Percentiles rank a stretch among this genome's conserved stretches.
phyloP scores from a whole-genome alignment of 2,888 invertebrate genomes.

The Polymixis lichenea region DNA sequence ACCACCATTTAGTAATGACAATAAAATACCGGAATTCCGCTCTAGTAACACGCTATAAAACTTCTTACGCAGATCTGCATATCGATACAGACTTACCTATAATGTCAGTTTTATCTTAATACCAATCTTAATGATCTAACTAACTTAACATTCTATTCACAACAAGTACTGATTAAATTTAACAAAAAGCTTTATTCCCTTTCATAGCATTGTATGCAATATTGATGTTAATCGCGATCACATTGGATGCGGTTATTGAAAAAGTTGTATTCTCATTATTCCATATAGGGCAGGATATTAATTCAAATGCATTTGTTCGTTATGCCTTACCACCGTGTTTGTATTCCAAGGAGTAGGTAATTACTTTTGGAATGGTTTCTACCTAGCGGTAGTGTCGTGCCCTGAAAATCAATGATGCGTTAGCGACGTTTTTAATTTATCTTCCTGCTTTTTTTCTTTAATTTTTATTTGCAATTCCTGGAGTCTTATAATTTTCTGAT shows the following conservation, averaged over 20 bases:
- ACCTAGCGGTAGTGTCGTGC: neutral
- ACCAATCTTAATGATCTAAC: constrained; percentile 34
- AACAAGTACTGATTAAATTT: constrained; percentile 26
- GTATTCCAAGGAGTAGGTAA: constrained; percentile 45
- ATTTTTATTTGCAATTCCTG: neutral
- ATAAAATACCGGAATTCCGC: constrained; percentile 31
- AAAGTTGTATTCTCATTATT: constrained; percentile 51
- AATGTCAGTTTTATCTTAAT: constrained; percentile 36
- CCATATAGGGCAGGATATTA: constrained; percentile 51
- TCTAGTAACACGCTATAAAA: neutral
- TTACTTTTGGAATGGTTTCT: constrained; percentile 4
- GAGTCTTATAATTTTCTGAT: neutral
- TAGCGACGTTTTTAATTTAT: neutral
- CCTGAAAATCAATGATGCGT: neutral
- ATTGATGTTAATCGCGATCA: constrained; percentile 36
- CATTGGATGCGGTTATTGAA: constrained; percentile 41
- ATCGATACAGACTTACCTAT: neutral
- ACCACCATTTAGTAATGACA: constrained; percentile 8
- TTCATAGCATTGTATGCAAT: constrained; percentile 47
- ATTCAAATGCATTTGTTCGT: constrained; percentile 57
- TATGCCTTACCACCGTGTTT: constrained; percentile 29
- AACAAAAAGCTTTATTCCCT: constrained; percentile 38
- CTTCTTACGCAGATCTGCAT: neutral
- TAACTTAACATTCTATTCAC: constrained; percentile 20
- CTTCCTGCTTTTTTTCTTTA: neutral